Evolutionary conservation across 2,888 invertebrate species (phyloP), one percentile per base, ranked within the genome.

Genomic region (Acrocera orbiculus): DNA sequence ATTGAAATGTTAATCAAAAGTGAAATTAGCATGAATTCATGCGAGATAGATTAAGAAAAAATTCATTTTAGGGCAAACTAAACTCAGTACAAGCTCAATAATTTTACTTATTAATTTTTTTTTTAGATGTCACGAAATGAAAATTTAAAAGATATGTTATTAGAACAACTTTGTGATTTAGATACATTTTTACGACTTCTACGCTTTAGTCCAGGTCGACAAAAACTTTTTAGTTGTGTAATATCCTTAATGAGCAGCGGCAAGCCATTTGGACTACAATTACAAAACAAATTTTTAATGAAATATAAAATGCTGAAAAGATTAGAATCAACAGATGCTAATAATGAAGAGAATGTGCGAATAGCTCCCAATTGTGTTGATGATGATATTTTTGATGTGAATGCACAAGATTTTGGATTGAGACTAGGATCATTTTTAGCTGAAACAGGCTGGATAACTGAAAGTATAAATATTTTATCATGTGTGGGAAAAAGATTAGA

Each of bases 391-490:
- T 47, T 48, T 33, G 46, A 45, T 19, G 39, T 46, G 37, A 44
- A 47, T 30, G 44, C 41, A 24, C 50, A 58, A 16, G 56, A 55
- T 40, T 49, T 55, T 39, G 61, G 59, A 8, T 36, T 59, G 33
- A 50, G 55, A 23, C 29, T 64, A 64, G 82, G 81, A 37, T 70
- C 70, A 40, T 92, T 92, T 62, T 69, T 90, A 4, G 78, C 77
- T 52, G 90, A 90, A 52, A 82, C 83, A 1, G 89, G 89, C 1
- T 87, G 86, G 82, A 79, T 79, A 54, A 64, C 66, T 41, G 78
- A 82, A 51, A 78, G 82, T 40, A 75, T 80, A 50, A 64, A 68
- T 27, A 73, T 89, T 34, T 62, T 87, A 43, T 56, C 69, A 25
- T 63, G 70, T 8, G 80, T 81, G 46, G 70, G 76, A 40, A 62